Evolutionary conservation across 1,140 invertebrate species (phyloP).

Genomic region (Meloidogyne floridensis): DNA sequence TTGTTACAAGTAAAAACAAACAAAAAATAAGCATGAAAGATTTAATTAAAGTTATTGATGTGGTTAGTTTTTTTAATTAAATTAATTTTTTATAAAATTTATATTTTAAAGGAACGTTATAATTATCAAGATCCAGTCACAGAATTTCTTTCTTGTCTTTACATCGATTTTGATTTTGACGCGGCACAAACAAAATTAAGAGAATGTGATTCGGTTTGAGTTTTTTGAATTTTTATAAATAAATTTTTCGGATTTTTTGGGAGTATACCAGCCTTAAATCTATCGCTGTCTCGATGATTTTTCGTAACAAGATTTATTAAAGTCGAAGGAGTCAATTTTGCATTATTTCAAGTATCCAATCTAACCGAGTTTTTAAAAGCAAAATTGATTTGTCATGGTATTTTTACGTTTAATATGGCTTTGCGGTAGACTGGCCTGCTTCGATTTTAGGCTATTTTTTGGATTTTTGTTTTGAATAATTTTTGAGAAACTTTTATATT

Average conservation of each 20-base stretch:
- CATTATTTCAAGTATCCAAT: too few relatives aligned
- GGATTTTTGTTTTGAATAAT: not conserved
- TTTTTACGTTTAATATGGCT: too few relatives aligned
- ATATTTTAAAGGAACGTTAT: constrained; percentile 79
- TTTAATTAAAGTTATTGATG: constrained; percentile 96
- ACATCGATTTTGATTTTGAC: constrained; percentile 99
- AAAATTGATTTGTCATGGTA: too few relatives aligned
- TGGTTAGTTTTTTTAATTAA: constrained; percentile 70
- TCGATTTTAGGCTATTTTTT: not conserved
- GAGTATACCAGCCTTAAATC: too few relatives aligned
- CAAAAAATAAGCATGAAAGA: constrained; percentile 88
- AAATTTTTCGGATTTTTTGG: not conserved
- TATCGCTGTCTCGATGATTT: too few relatives aligned
- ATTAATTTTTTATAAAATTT: not conserved
- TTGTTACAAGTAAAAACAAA: constrained; percentile 85
- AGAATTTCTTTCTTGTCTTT: constrained; percentile 96
- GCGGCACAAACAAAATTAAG: constrained; percentile 92
- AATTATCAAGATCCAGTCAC: constrained; percentile 98
- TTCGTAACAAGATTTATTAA: too few relatives aligned
- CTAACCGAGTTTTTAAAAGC: too few relatives aligned
- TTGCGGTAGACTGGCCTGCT: not conserved
- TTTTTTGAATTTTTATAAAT: not conserved
- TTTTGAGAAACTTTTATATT: not conserved
- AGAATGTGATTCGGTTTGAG: constrained; percentile 76
- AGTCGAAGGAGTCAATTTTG: too few relatives aligned